These are phyloP conservation scores for Acrocephalus arundinaceus DNA, from an alignment of 2,113 vertebrate species.

Conservation along the genomic window DNA sequence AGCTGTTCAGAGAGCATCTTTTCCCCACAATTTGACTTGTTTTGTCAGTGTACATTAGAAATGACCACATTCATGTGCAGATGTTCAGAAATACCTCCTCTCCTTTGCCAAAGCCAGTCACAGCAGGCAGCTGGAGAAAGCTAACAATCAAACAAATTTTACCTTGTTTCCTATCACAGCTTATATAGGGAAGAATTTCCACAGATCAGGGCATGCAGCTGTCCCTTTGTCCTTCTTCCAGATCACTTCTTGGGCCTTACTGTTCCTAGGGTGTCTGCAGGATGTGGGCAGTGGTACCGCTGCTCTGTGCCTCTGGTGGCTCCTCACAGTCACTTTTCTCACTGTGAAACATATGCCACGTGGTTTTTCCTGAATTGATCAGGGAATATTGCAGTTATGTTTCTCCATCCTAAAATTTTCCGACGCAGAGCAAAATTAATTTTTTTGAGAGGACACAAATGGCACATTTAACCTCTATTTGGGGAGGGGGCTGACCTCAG, in stretches of 20 bases:
- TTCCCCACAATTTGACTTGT: background rate
- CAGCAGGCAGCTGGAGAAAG: background rate
- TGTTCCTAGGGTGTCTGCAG: background rate
- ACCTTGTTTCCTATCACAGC: background rate
- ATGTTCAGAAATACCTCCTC: background rate
- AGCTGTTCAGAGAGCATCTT: background rate
- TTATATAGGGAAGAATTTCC: background rate
- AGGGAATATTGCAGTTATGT: background rate
- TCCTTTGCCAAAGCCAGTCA: background rate
- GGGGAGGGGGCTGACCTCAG: background rate
- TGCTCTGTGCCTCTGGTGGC: background rate
- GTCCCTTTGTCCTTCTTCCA: background rate
- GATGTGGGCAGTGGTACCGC: background rate
- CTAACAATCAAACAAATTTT: background rate
- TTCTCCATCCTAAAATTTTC: background rate
- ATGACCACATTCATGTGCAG: fast-evolving
- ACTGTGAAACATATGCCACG: fast-evolving
- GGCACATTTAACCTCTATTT: background rate
- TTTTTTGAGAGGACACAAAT: background rate
- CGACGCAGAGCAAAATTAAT: fast-evolving
- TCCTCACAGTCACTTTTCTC: background rate
- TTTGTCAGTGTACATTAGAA: background rate
- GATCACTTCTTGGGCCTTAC: background rate
- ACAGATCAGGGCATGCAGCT: background rate
- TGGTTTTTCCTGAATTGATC: background rate